Percentiles rank a stretch among this genome's conserved stretches.
These are phyloP conservation scores for Neria commutata DNA, from an alignment of 2,888 invertebrate species.

Conservation along the genomic window DNA sequence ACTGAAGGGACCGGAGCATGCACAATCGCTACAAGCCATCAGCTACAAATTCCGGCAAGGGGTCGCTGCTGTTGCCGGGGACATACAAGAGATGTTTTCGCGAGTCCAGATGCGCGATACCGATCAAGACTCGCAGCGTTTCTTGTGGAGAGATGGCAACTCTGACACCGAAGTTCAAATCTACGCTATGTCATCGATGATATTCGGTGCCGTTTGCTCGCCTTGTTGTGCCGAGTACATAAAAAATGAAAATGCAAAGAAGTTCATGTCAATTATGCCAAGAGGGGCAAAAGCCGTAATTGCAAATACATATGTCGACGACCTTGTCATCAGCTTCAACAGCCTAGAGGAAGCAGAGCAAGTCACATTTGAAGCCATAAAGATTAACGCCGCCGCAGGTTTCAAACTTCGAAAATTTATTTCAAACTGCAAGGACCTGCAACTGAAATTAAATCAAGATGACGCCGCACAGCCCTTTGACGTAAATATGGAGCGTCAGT, in stretches of 20 bases:
- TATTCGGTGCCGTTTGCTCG: too few relatives aligned
- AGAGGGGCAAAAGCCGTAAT: too few relatives aligned
- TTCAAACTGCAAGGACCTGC: conserved; percentile 8
- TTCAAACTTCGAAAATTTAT: conserved; percentile 13
- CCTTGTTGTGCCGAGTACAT: too few relatives aligned
- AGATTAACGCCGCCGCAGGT: conserved; percentile 12
- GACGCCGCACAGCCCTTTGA: neutral
- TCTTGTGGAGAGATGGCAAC: neutral
- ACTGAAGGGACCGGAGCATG: conserved; percentile 37
- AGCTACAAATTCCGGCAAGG: conserved; percentile 39
- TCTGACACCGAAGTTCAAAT: too few relatives aligned
- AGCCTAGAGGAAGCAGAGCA: neutral
- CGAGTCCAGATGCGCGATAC: conserved; percentile 35
- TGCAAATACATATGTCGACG: too few relatives aligned
- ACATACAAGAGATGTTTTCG: conserved; percentile 48
- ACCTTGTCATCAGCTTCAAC: conserved; percentile 22
- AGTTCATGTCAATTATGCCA: too few relatives aligned
- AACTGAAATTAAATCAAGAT: conserved; percentile 1
- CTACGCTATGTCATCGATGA: too few relatives aligned
- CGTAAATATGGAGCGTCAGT: neutral
- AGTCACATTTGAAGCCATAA: conserved; percentile 5
- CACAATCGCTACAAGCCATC: conserved; percentile 36
- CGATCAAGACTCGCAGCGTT: conserved; percentile 34
- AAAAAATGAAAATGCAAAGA: too few relatives aligned
- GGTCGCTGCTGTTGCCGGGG: conserved; percentile 36